A percentile compares a stretch with the other conserved stretches of the same genome.
These are phyloP conservation scores for Tinea semifulvella DNA, from an alignment of 2,888 invertebrate genomes.

Conservation along the genomic window DNA sequence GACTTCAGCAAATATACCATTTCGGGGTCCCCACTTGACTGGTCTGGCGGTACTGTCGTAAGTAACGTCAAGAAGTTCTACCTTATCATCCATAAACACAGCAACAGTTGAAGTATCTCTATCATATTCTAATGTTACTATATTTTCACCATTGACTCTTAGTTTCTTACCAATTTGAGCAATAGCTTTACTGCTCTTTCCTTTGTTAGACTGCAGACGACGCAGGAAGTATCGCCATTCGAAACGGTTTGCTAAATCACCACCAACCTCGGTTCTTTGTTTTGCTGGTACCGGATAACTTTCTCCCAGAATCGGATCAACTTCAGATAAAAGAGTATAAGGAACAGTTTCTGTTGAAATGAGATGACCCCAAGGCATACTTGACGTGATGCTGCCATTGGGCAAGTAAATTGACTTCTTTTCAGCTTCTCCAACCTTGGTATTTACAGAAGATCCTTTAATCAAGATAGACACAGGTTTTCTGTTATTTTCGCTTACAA, in stretches of 20 bases:
- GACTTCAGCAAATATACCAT: constrained; percentile 87
- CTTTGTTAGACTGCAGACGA: constrained; percentile 72
- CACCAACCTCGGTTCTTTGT: constrained; percentile 88
- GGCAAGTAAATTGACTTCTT: constrained; percentile 81
- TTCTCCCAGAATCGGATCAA: constrained; percentile 87
- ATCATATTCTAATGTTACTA: constrained; percentile 91
- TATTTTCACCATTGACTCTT: constrained; percentile 90
- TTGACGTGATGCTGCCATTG: constrained; percentile 83
- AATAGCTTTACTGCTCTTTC: constrained; percentile 71
- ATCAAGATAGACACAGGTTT: constrained; percentile 87
- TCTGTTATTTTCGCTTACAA: constrained; percentile 82
- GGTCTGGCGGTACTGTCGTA: constrained; percentile 88
- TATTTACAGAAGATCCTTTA: constrained; percentile 86
- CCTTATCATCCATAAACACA: constrained; percentile 87
- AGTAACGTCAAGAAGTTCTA: constrained; percentile 85
- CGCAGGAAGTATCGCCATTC: constrained; percentile 96
- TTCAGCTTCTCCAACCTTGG: constrained; percentile 83
- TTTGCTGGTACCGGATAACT: constrained; percentile 92
- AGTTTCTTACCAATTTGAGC: constrained; percentile 87
- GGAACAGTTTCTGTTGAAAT: constrained; percentile 91
- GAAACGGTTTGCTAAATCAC: constrained; percentile 90
- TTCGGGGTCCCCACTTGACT: constrained; percentile 84
- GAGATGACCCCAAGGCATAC: constrained; percentile 87
- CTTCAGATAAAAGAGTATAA: constrained; percentile 88
- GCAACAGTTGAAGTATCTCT: constrained; percentile 85